These are phyloP conservation scores for Hozukius guyotensis DNA, from an alignment of 2,797 vertebrate genomes.

Conservation along the genomic window DNA sequence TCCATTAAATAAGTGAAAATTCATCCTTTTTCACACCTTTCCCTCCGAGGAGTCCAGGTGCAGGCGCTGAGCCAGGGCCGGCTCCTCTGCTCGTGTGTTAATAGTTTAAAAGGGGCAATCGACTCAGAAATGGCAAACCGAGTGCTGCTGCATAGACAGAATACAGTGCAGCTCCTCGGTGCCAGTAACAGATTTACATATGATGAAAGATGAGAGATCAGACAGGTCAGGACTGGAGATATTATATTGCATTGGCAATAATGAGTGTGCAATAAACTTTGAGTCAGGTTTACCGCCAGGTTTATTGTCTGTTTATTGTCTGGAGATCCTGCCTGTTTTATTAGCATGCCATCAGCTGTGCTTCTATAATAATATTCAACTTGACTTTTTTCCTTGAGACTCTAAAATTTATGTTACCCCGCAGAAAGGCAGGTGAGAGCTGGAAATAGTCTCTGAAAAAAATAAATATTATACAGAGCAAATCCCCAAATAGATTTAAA, in stretches of 20 bases:
- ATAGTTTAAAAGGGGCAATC: constrained; percentile 32
- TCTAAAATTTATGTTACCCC: neutral
- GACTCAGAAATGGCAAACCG: constrained; percentile 18
- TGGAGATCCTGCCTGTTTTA: constrained; percentile 50
- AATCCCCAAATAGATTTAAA: constrained; percentile 29
- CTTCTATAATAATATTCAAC: constrained; percentile 51
- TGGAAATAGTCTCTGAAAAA: neutral
- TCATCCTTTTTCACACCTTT: constrained; percentile 40
- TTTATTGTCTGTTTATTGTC: constrained; percentile 61
- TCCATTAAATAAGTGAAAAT: constrained; percentile 27
- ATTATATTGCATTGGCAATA: constrained; percentile 49
- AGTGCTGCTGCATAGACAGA: neutral
- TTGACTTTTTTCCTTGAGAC: constrained; percentile 37
- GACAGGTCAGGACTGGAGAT: constrained; percentile 42
- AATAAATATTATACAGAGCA: neutral
- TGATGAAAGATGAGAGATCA: constrained; percentile 51
- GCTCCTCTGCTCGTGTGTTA: constrained; percentile 4
- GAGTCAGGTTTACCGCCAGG: constrained; percentile 42
- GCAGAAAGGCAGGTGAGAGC: constrained; percentile 10
- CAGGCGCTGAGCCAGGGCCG: neutral
- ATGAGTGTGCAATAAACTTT: constrained; percentile 45
- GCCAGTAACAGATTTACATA: constrained; percentile 31
- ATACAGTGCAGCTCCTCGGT: constrained; percentile 8
- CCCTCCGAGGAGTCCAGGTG: constrained; percentile 32
- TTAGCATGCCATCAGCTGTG: constrained; percentile 51